Evolutionary conservation across 2,797 vertebrate genomes (phyloP).

Genomic region (Borostomias antarcticus): DNA sequence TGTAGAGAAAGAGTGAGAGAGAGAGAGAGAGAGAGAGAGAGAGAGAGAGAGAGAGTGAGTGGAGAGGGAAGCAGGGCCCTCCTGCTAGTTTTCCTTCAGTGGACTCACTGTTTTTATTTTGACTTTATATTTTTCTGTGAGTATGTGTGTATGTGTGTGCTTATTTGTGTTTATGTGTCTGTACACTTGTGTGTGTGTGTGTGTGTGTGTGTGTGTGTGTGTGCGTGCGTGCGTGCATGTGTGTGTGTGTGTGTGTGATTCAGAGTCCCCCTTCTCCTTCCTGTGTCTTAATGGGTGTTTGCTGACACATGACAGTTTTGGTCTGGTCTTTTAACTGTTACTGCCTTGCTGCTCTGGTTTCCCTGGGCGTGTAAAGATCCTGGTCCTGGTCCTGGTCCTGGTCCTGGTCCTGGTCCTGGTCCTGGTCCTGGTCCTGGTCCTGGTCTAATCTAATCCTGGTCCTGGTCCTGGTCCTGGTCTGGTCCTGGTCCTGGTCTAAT

Average conservation of each 20-base stretch:
- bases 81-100: slow-evolving; percentile 8
- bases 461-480: too few species aligned
- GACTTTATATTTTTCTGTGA: background rate
- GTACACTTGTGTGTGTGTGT: too few species aligned
- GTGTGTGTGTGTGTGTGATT: slow-evolving; percentile 13
- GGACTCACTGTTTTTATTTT: slow-evolving; percentile 23
- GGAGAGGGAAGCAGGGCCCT: background rate
- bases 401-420: too few species aligned
- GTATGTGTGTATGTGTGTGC: slow-evolving; percentile 4
- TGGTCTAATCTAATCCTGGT: too few species aligned
- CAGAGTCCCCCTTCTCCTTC: background rate
- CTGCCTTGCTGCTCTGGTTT: slow-evolving; percentile 33
- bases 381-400: slow-evolving; percentile 11
- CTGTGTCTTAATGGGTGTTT: slow-evolving; percentile 26
- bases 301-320: slow-evolving; percentile 16
- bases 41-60: background rate
- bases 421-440: too few species aligned
- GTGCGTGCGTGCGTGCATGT: slow-evolving; percentile 13
- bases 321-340: slow-evolving; percentile 24
- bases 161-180: too few species aligned
- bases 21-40: background rate
- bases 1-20: background rate
- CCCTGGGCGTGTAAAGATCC: slow-evolving; percentile 8
- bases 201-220: too few species aligned
- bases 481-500: too few species aligned